These are phyloP conservation scores for Hyposoter didymator DNA, from an alignment of 2,888 invertebrate genomes.

Conservation along the genomic window DNA sequence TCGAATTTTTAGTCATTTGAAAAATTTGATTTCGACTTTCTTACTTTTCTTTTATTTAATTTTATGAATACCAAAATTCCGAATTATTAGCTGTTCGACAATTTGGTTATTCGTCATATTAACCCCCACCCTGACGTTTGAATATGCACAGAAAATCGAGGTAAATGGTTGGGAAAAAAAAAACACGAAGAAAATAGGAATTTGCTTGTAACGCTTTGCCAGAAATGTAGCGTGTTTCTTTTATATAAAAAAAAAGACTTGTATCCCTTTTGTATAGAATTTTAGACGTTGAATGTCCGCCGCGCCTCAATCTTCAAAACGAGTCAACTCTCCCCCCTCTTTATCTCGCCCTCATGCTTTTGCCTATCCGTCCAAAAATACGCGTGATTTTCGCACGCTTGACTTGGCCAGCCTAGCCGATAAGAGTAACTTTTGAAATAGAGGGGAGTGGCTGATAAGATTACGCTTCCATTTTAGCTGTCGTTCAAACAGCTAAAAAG, in stretches of 20 bases:
- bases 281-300: slow-evolving; percentile 33
- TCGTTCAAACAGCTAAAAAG: slow-evolving; percentile 31
- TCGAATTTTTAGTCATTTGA: no score
- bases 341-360: not conserved
- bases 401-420: slow-evolving; percentile 49
- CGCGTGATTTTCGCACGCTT: slow-evolving; percentile 60
- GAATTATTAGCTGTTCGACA: no score
- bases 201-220: not conserved
- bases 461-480: slow-evolving; percentile 34
- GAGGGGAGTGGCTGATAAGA: slow-evolving; percentile 42
- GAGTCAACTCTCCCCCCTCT: not conserved
- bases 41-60: no score
- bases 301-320: slow-evolving; percentile 49
- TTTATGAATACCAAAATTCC: no score
- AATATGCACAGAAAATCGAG: slow-evolving; percentile 46
- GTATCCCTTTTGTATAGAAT: not conserved
- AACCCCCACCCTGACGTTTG: slow-evolving; percentile 33
- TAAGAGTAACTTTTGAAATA: slow-evolving; percentile 51
- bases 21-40: no score
- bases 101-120: no score
- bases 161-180: slow-evolving; percentile 3
- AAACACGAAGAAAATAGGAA: not conserved
- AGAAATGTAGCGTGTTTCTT: slow-evolving; percentile 15
- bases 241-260: slow-evolving; percentile 10
- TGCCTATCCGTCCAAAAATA: slow-evolving; percentile 21